Base-by-base conservation (phyloP, 2,888 invertebrate species). In the Ptilodon capucinus region DNA sequence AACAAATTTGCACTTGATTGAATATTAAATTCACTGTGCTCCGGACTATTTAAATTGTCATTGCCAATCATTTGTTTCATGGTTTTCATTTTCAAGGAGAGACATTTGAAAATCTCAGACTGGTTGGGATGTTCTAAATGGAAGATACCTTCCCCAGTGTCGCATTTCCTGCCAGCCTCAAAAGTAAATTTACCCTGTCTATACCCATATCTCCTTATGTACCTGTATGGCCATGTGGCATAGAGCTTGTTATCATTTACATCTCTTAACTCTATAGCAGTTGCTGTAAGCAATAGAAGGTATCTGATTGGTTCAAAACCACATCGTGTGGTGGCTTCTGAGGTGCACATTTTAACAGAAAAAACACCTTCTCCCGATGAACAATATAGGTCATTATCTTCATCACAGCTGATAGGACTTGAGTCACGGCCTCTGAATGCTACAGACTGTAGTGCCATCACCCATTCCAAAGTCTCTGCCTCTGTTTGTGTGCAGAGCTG, bases 301-400 rank as follows among this genome's bases (percentile, higher is more conserved):
- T 97, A 97, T 46, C 93, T 92, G 44, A 93, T 93, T 9, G 93
- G 92, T 67, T 95, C 95, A 50, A 97, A 89, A 41, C 94, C 93
- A 79, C 96, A 96, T 54, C 95, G 92, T 40, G 92, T 93, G 1
- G 96, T 96, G 2, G 96, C 96, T 52, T 96, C 95, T 0, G 96
- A 96, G 30, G 95, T 92, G 60, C 94, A 94, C 68, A 97, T 91
- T 80, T 93, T 95, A 1, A 97, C 96, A 44, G 94, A 93, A 76
- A 96, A 97, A 13, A 96, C 92, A 42, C 95, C 96, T 85, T 97
- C 96, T 18, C 95, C 95, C 49, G 95, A 95, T 34, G 96, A 95
- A 75, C 96, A 96, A 76, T 97, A 97, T n/a, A 97, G 86, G 80
- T 97, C 97, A 81, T 97, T 97, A 69, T 97, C 96, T 86, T 96